These are phyloP conservation scores for Anoplophora glabripennis DNA, from an alignment of 1,140 invertebrate genomes.

Conservation along the genomic window DNA sequence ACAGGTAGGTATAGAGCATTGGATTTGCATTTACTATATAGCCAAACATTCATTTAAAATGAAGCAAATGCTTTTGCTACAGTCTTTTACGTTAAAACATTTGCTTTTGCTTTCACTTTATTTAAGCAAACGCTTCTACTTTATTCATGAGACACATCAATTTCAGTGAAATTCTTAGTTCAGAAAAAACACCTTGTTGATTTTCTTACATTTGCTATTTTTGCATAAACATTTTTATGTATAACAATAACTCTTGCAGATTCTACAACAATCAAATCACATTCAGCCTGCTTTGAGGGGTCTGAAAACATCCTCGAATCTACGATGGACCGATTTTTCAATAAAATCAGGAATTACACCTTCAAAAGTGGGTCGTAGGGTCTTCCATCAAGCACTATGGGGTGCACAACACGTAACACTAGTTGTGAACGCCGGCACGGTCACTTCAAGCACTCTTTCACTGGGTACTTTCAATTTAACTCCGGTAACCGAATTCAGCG, in stretches of 20 bases:
- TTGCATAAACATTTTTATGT: background rate
- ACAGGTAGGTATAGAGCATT: too few species aligned
- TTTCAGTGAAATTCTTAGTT: too few species aligned
- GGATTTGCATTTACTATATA: too few species aligned
- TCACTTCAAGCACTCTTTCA: constrained; percentile 45
- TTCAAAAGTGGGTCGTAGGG: constrained; percentile 62
- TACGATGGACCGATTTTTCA: constrained; percentile 67
- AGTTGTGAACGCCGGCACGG: constrained; percentile 60
- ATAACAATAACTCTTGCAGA: constrained; percentile 50
- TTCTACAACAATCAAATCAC: constrained; percentile 61
- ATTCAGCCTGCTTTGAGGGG: constrained; percentile 64
- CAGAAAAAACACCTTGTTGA: too few species aligned
- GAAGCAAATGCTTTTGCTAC: too few species aligned
- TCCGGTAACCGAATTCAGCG: constrained; percentile 75
- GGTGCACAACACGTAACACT: constrained; percentile 67
- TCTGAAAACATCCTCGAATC: constrained; percentile 67
- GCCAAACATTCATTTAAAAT: too few species aligned
- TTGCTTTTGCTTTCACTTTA: too few species aligned
- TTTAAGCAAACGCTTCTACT: too few species aligned
- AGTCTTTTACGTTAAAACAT: too few species aligned
- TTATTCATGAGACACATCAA: too few species aligned
- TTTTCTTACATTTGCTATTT: background rate
- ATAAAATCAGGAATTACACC: constrained; percentile 54
- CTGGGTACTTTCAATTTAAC: constrained; percentile 61
- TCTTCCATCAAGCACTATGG: constrained; percentile 72